Conservation (phyloP, 2,888 invertebrate species). For the Bedellia somnulentella region DNA sequence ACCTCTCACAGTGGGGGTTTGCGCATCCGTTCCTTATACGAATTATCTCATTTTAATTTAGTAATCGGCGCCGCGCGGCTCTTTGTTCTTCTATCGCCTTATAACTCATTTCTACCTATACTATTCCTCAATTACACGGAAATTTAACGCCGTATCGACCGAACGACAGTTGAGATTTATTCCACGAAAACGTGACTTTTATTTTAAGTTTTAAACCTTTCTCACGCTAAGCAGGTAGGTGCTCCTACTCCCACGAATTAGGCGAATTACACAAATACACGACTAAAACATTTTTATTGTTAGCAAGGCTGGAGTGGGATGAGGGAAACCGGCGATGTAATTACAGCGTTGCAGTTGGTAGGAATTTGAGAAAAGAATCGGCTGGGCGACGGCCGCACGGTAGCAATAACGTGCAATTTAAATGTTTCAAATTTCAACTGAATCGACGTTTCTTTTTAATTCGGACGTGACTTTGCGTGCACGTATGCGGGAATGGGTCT, state of each 20-base stretch:
- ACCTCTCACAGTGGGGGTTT: slow-evolving; percentile 36
- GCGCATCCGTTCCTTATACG: slow-evolving; percentile 45
- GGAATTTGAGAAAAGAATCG: slow-evolving; percentile 41
- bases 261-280: slow-evolving; percentile 15
- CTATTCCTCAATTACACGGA: slow-evolving; percentile 10
- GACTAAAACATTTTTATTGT: slow-evolving; percentile 37
- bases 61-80: slow-evolving; percentile 19
- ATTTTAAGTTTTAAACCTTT: slow-evolving; percentile 19
- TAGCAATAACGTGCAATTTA: slow-evolving; percentile 59
- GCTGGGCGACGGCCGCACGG: slow-evolving; percentile 35
- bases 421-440: slow-evolving; percentile 58
- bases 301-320: slow-evolving; percentile 40
- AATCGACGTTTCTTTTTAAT: slow-evolving; percentile 22
- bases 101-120: slow-evolving; percentile 16
- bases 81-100: slow-evolving; percentile 13
- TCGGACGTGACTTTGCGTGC: slow-evolving; percentile 13
- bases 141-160: slow-evolving; percentile 1
- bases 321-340: slow-evolving; percentile 48
- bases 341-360: slow-evolving; percentile 39
- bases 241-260: slow-evolving; percentile 47
- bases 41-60: slow-evolving; percentile 52
- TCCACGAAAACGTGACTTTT: slow-evolving; percentile 3
- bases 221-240: slow-evolving; percentile 41
- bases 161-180: slow-evolving; percentile 3
- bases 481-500: slow-evolving; percentile 15